These are phyloP conservation scores for Crotophaga sulcirostris DNA, from an alignment of 2,113 vertebrate genomes.

Conservation along the genomic window DNA sequence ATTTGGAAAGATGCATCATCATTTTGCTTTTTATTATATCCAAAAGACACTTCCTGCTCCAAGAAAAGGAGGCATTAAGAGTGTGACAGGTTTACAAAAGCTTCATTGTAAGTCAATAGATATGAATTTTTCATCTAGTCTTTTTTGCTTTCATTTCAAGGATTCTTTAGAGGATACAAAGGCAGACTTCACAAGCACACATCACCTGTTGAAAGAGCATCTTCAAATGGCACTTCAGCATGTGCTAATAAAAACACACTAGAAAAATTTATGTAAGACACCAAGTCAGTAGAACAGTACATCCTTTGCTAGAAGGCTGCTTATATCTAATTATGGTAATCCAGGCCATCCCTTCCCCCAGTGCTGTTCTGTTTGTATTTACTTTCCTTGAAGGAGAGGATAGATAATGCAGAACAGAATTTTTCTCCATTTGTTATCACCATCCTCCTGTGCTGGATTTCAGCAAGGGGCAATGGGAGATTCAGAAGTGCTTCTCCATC, in stretches of 20 bases:
- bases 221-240: background rate
- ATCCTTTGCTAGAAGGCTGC: conserved; percentile 22
- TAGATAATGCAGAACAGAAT: background rate
- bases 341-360: background rate
- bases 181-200: background rate
- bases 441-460: background rate
- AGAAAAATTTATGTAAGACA: background rate
- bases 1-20: background rate
- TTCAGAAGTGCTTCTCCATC: background rate
- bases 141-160: background rate
- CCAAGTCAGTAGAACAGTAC: background rate
- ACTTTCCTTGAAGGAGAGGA: background rate
- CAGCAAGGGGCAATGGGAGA: background rate
- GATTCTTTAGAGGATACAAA: background rate
- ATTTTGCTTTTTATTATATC: background rate
- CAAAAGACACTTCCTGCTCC: background rate
- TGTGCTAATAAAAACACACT: background rate
- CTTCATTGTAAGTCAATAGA: background rate
- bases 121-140: background rate
- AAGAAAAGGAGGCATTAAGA: background rate
- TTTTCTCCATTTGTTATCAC: background rate
- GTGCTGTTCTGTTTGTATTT: background rate
- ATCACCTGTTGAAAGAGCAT: background rate
- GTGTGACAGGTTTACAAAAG: background rate
- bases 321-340: conserved; percentile 5